Base-by-base conservation (phyloP, 2,113 vertebrate species). In the Apodemus speciosus region DNA sequence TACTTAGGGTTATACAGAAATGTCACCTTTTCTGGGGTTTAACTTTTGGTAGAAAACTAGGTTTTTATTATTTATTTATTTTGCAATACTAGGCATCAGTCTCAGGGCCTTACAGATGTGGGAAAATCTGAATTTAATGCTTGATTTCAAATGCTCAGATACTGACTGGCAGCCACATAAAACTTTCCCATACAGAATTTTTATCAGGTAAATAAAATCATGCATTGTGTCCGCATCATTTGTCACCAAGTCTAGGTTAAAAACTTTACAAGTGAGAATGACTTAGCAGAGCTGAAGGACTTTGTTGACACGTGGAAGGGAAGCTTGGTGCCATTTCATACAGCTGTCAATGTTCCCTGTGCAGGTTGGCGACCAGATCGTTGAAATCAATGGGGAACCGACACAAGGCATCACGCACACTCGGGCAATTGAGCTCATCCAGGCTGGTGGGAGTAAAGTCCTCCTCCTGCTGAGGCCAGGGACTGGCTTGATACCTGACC, bases 361-460 rank as follows among this genome's bases (percentile, higher is more conserved):
- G 91, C 97, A 99, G 99, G 99, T 99, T 49, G 99, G 99, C 58
- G 99, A 99, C 98, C 99, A 99, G 97, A 99, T 99, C 5, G 99
- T 99, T 93, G 99, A 99, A 98, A 99, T 99, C 95, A 99, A 99
- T 6, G 99, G 99, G 27, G 99, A 99, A 89, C 99, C 99, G 85
- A 99, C 99, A 0, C 99, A 99, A 97, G 99, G 99, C 95, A 99
- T 99, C 98, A 99, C 99, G 43, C 99, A 99, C 96, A 99, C 99
- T 0, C 98, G 99, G 88, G 99, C 99, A 2, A 99, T 99, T 4
- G 99, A 99, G 97, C 98, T 99, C 96, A 99, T 99, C 96, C 99
- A 99, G 97, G 99, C 99, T 1, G 99, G 99, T 38, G 99, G 99
- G 89, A 99, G 97, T 40, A 99, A 98, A 97, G 99, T 99, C n/a